phyloP scores from a whole-genome alignment of 2,797 vertebrate genomes.

The Tolypeutes matacus region DNA sequence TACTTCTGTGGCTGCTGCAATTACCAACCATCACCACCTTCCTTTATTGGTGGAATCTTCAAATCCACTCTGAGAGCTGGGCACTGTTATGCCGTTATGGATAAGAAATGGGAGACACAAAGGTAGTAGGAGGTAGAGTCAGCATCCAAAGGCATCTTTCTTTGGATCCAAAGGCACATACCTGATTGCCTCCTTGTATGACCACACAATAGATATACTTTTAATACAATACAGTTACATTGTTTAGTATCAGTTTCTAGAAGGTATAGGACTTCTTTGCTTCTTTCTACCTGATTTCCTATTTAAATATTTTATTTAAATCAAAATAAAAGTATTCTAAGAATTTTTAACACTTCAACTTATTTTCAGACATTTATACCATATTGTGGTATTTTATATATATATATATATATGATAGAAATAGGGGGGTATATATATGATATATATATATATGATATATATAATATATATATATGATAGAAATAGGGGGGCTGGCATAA shows the following conservation, averaged over 20 bases:
- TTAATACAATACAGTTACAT: not conserved
- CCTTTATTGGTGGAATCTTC: not conserved
- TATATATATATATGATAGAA: no score
- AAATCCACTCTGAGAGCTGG: not conserved
- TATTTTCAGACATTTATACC: not conserved
- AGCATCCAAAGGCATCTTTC: not conserved
- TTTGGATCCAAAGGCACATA: not conserved
- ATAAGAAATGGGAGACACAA: not conserved
- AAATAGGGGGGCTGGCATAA: not conserved
- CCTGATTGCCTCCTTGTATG: no score
- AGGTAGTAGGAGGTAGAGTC: not conserved
- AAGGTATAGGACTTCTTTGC: not conserved
- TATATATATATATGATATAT: no score
- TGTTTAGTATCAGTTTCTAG: not conserved
- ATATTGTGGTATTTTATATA: not conserved
- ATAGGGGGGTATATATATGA: no score
- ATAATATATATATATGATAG: no score
- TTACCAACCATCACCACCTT: not conserved
- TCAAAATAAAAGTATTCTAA: not conserved
- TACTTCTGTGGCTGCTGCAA: not conserved
- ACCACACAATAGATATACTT: not conserved
- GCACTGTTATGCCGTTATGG: not conserved
- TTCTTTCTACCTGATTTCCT: not conserved
- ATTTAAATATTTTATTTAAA: not conserved
- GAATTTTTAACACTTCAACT: no score